A percentile compares a stretch with the other conserved stretches of the same genome.
Evolutionary conservation across 2,888 invertebrate species (phyloP).

Genomic region (Cephus spinipes): DNA sequence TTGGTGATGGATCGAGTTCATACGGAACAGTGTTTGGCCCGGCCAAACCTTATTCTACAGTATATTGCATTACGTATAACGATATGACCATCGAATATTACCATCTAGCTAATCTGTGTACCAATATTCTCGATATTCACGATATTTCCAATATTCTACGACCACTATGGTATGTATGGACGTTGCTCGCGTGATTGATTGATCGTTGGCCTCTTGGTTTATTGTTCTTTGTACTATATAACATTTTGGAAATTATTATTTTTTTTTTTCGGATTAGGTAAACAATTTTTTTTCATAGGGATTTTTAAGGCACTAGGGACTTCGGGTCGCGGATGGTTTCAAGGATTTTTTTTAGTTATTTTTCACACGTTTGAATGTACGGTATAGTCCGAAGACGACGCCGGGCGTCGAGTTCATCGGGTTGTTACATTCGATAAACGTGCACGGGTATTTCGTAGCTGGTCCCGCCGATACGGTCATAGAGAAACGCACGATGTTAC

Average conservation of each 20-base stretch:
- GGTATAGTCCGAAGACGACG: not conserved
- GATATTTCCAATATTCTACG: not conserved
- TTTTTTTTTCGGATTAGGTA: no score
- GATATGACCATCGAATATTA: conserved; percentile 19
- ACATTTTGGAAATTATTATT: not conserved
- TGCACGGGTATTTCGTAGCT: not conserved
- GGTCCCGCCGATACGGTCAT: not conserved
- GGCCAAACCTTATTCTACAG: conserved; percentile 18
- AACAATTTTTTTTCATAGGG: not conserved
- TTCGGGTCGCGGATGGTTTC: not conserved
- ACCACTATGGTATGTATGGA: conserved; percentile 7
- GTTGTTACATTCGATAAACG: not conserved
- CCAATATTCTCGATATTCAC: conserved; percentile 19
- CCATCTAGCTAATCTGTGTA: conserved; percentile 24
- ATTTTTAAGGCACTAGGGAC: not conserved
- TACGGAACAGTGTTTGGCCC: conserved; percentile 18
- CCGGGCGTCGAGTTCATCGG: not conserved
- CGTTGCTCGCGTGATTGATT: conserved; percentile 13
- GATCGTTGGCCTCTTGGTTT: conserved; percentile 8
- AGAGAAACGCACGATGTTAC: not conserved
- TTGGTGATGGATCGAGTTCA: conserved; percentile 6
- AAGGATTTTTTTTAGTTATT: not conserved
- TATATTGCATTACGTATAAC: conserved; percentile 21
- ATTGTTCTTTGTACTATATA: not conserved
- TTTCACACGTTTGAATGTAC: no score